Conservation (phyloP, 2,113 vertebrate species). For the Tragelaphus imberbis region DNA sequence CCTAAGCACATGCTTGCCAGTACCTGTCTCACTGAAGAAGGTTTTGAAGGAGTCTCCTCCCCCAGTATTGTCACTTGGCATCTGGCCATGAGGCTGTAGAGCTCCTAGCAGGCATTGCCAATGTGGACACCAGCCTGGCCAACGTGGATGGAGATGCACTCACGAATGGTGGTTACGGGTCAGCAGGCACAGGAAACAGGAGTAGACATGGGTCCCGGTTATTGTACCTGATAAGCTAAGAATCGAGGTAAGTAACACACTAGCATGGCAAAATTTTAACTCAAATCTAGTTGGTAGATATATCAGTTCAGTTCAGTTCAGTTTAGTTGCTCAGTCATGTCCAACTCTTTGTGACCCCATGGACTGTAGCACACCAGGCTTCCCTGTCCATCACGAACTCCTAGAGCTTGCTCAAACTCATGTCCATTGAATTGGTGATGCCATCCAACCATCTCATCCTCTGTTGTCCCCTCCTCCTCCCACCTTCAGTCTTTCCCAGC, state of each 20-base stretch:
- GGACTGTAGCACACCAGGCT: neutral
- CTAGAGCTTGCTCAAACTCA: neutral
- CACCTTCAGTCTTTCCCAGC: no score
- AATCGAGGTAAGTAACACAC: neutral
- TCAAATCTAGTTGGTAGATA: neutral
- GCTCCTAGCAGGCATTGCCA: neutral
- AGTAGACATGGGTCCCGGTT: neutral
- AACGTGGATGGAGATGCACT: neutral
- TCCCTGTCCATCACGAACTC: neutral
- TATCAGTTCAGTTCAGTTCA: neutral
- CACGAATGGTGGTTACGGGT: fast-evolving
- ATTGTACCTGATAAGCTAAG: neutral
- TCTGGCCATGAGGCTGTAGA: neutral
- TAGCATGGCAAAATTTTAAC: neutral
- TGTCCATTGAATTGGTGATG: no score
- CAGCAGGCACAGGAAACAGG: fast-evolving
- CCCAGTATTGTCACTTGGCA: neutral
- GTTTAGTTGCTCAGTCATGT: neutral
- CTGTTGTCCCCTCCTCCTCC: neutral
- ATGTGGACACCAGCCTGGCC: neutral
- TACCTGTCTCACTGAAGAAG: neutral
- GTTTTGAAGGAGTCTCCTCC: neutral
- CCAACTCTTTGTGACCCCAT: neutral
- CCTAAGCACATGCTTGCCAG: neutral
- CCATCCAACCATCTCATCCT: no score